Conservation (phyloP, 2,113 vertebrate species). For the Cepphus grylle region DNA sequence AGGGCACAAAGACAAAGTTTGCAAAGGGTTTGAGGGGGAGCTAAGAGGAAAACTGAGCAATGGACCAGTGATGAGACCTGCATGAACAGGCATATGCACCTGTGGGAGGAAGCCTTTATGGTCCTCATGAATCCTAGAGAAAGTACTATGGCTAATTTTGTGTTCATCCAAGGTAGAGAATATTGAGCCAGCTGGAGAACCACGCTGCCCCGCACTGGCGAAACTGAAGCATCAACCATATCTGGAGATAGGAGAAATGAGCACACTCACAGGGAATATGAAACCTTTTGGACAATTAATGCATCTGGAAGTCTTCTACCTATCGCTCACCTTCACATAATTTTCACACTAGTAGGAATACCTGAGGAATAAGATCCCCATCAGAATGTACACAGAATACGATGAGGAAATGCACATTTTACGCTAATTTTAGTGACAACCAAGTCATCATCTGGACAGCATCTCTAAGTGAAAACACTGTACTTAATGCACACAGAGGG, state of each 20-base stretch:
- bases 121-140: background rate
- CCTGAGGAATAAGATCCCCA: background rate
- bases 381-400: background rate
- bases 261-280: background rate
- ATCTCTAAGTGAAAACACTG: background rate
- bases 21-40: background rate
- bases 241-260: background rate
- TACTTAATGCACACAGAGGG: background rate
- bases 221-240: background rate
- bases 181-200: background rate
- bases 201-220: background rate
- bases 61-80: background rate
- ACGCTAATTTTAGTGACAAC: background rate
- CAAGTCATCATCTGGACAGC: background rate
- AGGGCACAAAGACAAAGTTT: background rate
- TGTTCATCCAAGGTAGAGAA: background rate
- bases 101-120: background rate
- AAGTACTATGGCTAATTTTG: background rate
- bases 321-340: background rate
- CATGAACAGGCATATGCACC: background rate
- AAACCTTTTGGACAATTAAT: background rate
- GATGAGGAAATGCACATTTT: background rate
- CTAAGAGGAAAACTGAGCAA: background rate
- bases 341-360: background rate
- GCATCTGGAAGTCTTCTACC: background rate